These are phyloP conservation scores for Petrolisthes cinctipes DNA, from an alignment of 2,888 invertebrate species.

Conservation along the genomic window DNA sequence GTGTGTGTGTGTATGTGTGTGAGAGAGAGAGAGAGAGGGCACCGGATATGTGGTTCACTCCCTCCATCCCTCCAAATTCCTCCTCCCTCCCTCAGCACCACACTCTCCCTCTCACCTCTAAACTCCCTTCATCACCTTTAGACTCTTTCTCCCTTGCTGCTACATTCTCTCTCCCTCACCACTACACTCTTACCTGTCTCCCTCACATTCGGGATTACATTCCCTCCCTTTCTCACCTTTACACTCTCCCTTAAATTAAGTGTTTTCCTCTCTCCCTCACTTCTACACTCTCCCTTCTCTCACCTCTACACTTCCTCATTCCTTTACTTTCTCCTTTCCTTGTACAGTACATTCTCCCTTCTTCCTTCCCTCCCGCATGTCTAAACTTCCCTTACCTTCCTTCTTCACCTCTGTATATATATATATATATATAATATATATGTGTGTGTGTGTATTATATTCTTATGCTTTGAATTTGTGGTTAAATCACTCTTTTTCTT, in stretches of 20 bases:
- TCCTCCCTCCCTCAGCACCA: background rate
- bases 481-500: too few relatives aligned
- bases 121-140: background rate
- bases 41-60: background rate
- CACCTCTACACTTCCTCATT: background rate
- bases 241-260: too few relatives aligned
- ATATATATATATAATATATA: background rate
- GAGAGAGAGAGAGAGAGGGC: constrained; percentile 4
- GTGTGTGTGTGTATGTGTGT: too few relatives aligned
- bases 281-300: background rate
- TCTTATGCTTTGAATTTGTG: too few relatives aligned
- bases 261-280: background rate
- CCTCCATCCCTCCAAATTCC: background rate
- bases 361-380: background rate
- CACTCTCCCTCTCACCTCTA: background rate
- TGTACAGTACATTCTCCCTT: background rate
- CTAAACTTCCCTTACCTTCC: background rate
- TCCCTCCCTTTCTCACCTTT: background rate
- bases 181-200: background rate
- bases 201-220: background rate
- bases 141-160: background rate
- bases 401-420: background rate
- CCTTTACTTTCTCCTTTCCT: background rate
- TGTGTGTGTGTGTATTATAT: background rate
- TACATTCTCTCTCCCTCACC: background rate